A percentile compares a stretch with the other conserved stretches of the same genome.
phyloP scores from a whole-genome alignment of 2,797 vertebrate species.

The Falco cherrug region DNA sequence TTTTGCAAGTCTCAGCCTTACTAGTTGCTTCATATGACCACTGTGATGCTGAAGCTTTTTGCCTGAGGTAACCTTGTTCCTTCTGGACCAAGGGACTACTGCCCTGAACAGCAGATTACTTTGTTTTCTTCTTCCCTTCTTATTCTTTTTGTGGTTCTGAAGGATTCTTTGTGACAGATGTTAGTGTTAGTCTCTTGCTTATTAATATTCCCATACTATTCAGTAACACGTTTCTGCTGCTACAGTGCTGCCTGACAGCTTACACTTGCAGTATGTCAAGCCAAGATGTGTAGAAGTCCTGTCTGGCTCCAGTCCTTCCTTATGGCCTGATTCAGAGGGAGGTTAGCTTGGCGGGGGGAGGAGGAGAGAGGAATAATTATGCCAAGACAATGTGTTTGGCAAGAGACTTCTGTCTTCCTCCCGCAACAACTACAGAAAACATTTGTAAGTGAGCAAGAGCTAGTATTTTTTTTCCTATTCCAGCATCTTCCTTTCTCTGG shows the following conservation, averaged over 20 bases:
- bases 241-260: slow-evolving; percentile 40
- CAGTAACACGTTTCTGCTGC: not conserved
- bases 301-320: slow-evolving; percentile 49
- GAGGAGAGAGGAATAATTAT: slow-evolving; percentile 22
- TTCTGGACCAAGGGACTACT: not conserved
- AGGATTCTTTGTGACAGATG: slow-evolving; percentile 24
- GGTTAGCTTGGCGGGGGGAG: not conserved
- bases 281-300: slow-evolving; percentile 55
- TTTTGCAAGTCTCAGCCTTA: not conserved
- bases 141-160: not conserved
- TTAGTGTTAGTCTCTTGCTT: slow-evolving; percentile 31
- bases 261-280: not conserved
- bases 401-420: slow-evolving; percentile 20
- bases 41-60: not conserved
- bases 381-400: slow-evolving; percentile 37
- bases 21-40: not conserved
- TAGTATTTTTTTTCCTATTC: not conserved
- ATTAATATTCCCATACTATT: slow-evolving; percentile 52
- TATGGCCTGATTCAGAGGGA: slow-evolving; percentile 48
- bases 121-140: not conserved
- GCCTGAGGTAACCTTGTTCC: not conserved
- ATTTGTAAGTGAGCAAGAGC: slow-evolving; percentile 6
- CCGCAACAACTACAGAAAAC: not conserved
- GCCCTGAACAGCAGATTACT: not conserved
- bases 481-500: slow-evolving; percentile 17